Evolutionary conservation across 2,797 vertebrate species (phyloP).

Genomic region (Phalloptychus januarius): DNA sequence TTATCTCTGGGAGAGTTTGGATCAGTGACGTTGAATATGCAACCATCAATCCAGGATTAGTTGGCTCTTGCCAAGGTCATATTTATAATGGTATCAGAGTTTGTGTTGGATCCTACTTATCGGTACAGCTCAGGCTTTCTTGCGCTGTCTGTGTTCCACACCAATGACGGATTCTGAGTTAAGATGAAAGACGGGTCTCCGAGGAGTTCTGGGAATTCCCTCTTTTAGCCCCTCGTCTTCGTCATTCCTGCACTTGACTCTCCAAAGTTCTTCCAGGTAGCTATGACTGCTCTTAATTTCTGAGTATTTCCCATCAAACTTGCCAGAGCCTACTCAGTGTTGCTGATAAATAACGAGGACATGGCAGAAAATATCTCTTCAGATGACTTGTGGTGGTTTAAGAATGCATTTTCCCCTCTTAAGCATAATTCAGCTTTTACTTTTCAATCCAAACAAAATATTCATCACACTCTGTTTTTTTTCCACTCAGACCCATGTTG

Average conservation of each 20-base stretch:
- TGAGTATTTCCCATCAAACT: slow-evolving; percentile 48
- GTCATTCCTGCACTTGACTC: slow-evolving; percentile 49
- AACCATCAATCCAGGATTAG: slow-evolving; percentile 54
- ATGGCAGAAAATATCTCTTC: slow-evolving; percentile 17
- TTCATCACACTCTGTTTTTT: not conserved
- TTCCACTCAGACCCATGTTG: not conserved
- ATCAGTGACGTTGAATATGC: slow-evolving; percentile 56
- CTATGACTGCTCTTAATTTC: slow-evolving; percentile 23
- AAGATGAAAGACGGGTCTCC: slow-evolving; percentile 46
- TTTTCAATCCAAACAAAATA: not conserved
- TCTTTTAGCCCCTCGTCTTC: slow-evolving; percentile 46
- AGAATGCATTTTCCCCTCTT: not conserved
- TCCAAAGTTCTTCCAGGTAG: slow-evolving; percentile 46
- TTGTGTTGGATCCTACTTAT: slow-evolving; percentile 72
- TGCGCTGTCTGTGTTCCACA: slow-evolving; percentile 46
- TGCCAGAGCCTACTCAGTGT: slow-evolving; percentile 26
- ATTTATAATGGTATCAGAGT: slow-evolving; percentile 68
- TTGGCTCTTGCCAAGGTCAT: slow-evolving; percentile 36
- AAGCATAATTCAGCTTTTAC: not conserved
- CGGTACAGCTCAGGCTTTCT: slow-evolving; percentile 49
- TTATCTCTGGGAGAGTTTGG: slow-evolving; percentile 25
- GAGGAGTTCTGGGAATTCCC: slow-evolving; percentile 60
- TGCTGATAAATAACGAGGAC: slow-evolving; percentile 25
- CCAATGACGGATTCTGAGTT: slow-evolving; percentile 63
- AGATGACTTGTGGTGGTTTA: slow-evolving; percentile 3